These are phyloP conservation scores for Euwallacea similis DNA, from an alignment of 1,140 invertebrate species.

Conservation along the genomic window DNA sequence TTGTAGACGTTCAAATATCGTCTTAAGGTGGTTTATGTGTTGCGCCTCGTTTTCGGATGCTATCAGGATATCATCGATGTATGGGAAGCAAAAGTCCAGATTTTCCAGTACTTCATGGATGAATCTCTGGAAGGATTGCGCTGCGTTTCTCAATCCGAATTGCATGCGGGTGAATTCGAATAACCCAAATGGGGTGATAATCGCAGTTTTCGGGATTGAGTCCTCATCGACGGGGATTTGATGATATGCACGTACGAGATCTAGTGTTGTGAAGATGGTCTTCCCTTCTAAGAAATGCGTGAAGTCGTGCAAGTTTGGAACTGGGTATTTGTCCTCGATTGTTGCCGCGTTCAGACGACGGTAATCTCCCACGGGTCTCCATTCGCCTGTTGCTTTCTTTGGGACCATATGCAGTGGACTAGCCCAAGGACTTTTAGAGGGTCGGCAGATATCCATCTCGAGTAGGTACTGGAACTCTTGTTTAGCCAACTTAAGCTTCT, in stretches of 20 bases:
- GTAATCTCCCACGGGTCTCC: constrained; percentile 10
- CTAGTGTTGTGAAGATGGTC: constrained; percentile 54
- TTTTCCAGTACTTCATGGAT: neutral
- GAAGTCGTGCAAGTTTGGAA: neutral
- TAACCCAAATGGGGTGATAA: constrained; percentile 31
- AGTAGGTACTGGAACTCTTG: neutral
- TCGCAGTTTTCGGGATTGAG: constrained; percentile 47
- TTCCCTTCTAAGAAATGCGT: constrained; percentile 7
- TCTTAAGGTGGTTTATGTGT: neutral
- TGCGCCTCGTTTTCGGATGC: neutral
- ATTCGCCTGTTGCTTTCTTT: neutral
- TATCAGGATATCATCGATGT: neutral
- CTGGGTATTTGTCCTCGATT: neutral
- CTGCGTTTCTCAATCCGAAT: neutral
- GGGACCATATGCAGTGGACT: neutral
- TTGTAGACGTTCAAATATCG: neutral
- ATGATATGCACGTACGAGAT: constrained; percentile 56
- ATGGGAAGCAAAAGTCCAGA: neutral
- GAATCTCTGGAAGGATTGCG: neutral
- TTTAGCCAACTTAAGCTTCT: constrained; percentile 6
- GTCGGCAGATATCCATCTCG: neutral
- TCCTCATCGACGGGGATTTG: constrained; percentile 47
- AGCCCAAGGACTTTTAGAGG: neutral
- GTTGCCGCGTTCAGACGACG: neutral
- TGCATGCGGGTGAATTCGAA: constrained; percentile 48